Base-by-base conservation (phyloP, 2,888 invertebrate genomes). In the Phyto melanocephala region DNA sequence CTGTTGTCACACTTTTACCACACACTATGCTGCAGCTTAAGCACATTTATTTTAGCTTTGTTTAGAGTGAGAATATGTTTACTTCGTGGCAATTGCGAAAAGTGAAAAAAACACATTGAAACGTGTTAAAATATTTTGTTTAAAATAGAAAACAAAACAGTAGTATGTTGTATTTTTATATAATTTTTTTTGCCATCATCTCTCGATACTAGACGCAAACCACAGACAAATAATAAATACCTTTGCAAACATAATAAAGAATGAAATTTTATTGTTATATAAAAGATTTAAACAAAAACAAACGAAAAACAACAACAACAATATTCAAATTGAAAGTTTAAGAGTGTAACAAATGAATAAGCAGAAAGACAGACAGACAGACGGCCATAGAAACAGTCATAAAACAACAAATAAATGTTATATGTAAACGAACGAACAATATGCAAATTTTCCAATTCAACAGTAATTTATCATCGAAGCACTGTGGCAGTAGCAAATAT, bases 381-480 rank as follows among this genome's bases (percentile, higher is more conserved):
- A 47, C 35, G 20, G 42, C 54, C 47, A 45, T 40, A 40, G 58
- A 22, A 15, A 33, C 37, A 37, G 37, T 35, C 11, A 37, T 24
- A 76, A 63, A 58, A 68, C 60, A 58, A 76, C 50, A 75, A 71
- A 71, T 67, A 47, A 68, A 52, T 47, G 47, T 15, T 58, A 11
- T 63, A 35, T 22, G n/a, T 24, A 35, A 22, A 56, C 52, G 4
- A 47, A 74, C 47, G 52, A 67, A 56, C 42, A 79, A 54, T 82
- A 82, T 82, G 82, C 82, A 82, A 82, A 82, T 82, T 82, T 82
- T 82, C 79, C 79, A 76, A 79, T 82, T 60, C 82, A 75, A 76
- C 67, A 47, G 82, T 79, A 79, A 82, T 82, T 82, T 82, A 82
- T 82, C 82, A 82, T 82, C 82, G 79, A 76, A 68, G 60, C 65